Conservation (phyloP, 2,888 invertebrate species). For the Drosophila pullipes region DNA sequence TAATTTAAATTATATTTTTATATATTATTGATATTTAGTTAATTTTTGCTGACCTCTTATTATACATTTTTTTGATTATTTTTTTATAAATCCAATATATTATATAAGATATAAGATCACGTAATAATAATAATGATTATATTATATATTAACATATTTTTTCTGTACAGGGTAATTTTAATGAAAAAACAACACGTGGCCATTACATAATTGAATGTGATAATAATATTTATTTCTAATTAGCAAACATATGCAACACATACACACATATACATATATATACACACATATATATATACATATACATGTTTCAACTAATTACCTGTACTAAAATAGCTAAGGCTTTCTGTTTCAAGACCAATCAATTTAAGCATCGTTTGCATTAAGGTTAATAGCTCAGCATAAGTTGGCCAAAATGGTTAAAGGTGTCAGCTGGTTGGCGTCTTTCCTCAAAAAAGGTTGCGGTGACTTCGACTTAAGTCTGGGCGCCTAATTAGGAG, state of each 20-base stretch:
- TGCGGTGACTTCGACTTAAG: background rate
- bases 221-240: background rate
- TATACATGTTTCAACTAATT: background rate
- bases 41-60: background rate
- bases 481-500: slow-evolving; percentile 42
- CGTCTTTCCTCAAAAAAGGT: background rate
- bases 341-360: slow-evolving; percentile 31
- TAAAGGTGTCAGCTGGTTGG: slow-evolving; percentile 17
- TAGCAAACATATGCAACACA: background rate
- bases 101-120: background rate
- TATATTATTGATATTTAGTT: background rate
- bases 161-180: background rate
- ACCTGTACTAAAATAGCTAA: slow-evolving; percentile 8
- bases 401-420: slow-evolving; percentile 35
- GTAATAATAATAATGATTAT: background rate
- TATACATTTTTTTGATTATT: background rate
- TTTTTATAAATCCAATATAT: background rate
- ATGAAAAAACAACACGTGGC: background rate
- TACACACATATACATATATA: too few species aligned
- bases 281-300: background rate
- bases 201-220: background rate
- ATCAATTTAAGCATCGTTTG: slow-evolving; percentile 27
- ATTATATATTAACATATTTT: background rate
- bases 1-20: background rate
- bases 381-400: slow-evolving; percentile 45